phyloP scores from a whole-genome alignment of 2,113 vertebrate genomes.

The Hepsetus odoe region DNA sequence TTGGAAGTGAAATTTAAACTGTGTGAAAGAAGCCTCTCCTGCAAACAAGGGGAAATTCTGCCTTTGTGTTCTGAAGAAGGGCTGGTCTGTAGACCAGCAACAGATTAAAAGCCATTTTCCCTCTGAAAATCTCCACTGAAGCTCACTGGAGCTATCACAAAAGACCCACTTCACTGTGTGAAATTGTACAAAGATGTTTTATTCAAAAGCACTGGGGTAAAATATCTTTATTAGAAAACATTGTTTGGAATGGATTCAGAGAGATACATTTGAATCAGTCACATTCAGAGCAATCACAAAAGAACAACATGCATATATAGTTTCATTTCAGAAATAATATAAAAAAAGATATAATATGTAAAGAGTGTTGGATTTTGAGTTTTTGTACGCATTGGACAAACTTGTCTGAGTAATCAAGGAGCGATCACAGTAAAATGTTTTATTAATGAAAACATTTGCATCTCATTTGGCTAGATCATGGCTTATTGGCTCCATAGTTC shows the following conservation, averaged over 20 bases:
- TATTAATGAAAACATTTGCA: constrained; percentile 62
- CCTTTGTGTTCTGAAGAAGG: background rate
- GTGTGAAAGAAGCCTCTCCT: constrained; percentile 13
- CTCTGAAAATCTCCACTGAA: background rate
- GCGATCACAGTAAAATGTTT: constrained; percentile 55
- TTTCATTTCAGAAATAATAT: background rate
- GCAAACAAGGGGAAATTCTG: background rate
- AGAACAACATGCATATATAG: constrained; percentile 21
- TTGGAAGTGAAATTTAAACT: constrained; percentile 16
- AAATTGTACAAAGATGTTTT: constrained; percentile 52
- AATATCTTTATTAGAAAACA: constrained; percentile 50
- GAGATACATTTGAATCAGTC: background rate
- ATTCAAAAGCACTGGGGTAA: constrained; percentile 44
- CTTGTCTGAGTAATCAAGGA: constrained; percentile 21
- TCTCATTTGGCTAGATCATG: constrained; percentile 56
- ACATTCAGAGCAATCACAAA: constrained; percentile 2
- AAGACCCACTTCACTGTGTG: constrained; percentile 29
- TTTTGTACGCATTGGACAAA: constrained; percentile 26
- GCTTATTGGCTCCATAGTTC: constrained; percentile 59
- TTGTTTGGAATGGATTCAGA: constrained; percentile 34
- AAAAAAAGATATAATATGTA: background rate
- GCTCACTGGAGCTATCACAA: constrained; percentile 43
- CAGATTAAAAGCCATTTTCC: constrained; percentile 36
- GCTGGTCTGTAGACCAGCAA: constrained; percentile 11
- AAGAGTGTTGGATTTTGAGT: constrained; percentile 25